A percentile compares a stretch with the other conserved stretches of the same genome.
Evolutionary conservation across 2,888 invertebrate species (phyloP).

Genomic region (Drosophila macrospina): DNA sequence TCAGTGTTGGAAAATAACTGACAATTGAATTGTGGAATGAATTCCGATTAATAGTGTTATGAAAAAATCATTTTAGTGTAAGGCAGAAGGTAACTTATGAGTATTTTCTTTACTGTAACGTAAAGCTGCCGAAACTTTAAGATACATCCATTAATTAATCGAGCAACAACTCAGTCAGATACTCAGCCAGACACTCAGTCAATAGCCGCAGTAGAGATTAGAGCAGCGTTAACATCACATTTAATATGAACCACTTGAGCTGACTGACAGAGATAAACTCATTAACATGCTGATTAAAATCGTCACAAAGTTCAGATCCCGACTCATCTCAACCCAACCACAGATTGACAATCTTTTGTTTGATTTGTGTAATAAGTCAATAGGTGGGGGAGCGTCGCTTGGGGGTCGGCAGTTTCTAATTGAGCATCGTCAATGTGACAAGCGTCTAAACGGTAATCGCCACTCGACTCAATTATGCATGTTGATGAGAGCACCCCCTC

Average conservation of each 20-base stretch:
- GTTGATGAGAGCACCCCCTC: slow-evolving; percentile 6
- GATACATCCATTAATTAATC: neutral
- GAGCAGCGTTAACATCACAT: slow-evolving; percentile 50
- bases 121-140: neutral
- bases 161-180: slow-evolving; percentile 30
- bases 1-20: too few species aligned
- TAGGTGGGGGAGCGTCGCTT: slow-evolving; percentile 15
- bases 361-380: slow-evolving; percentile 74
- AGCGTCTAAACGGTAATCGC: slow-evolving; percentile 59
- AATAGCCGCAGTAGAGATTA: slow-evolving; percentile 39
- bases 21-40: too few species aligned
- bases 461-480: slow-evolving; percentile 68
- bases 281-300: slow-evolving; percentile 72
- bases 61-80: too few species aligned
- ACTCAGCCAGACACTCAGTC: slow-evolving; percentile 28
- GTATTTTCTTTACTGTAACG: too few species aligned
- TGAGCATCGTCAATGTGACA: slow-evolving; percentile 73
- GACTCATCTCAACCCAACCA: slow-evolving; percentile 2
- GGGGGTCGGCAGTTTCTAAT: slow-evolving; percentile 61
- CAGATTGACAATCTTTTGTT: slow-evolving; percentile 61
- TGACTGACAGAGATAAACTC: slow-evolving; percentile 60
- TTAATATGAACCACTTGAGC: slow-evolving; percentile 47
- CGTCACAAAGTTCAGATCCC: slow-evolving; percentile 50
- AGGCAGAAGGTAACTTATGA: too few species aligned
- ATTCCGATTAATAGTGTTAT: too few species aligned